A percentile compares a stretch with the other conserved stretches of the same genome.
Conservation (phyloP, 2,888 invertebrate genomes). For the Epicampocera succincta region DNA sequence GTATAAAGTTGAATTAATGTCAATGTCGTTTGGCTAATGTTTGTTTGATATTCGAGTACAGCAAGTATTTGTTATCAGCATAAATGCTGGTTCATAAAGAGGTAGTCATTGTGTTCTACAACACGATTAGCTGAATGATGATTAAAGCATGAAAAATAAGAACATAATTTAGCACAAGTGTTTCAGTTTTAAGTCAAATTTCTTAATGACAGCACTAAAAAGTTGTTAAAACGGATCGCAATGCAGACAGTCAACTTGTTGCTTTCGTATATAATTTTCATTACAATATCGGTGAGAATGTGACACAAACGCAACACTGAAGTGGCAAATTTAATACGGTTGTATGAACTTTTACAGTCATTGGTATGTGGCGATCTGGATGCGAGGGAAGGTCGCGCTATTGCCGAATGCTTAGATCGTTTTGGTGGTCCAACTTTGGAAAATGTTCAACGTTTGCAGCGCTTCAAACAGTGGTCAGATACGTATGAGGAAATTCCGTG, state of each 20-base stretch:
- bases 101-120: background rate
- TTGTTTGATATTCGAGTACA: background rate
- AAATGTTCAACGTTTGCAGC: slow-evolving; percentile 73
- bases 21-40: slow-evolving; percentile 22
- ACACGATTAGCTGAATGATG: slow-evolving; percentile 44
- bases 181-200: slow-evolving; percentile 48
- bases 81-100: slow-evolving; percentile 25
- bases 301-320: background rate
- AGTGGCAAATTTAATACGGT: slow-evolving; percentile 3
- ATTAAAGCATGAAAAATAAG: slow-evolving; percentile 5
- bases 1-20: slow-evolving; percentile 33
- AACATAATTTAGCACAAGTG: slow-evolving; percentile 22
- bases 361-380: slow-evolving; percentile 31
- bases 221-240: slow-evolving; percentile 11
- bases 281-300: slow-evolving; percentile 51
- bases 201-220: slow-evolving; percentile 41
- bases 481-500: slow-evolving; percentile 77
- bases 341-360: slow-evolving; percentile 41
- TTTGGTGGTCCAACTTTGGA: slow-evolving; percentile 74
- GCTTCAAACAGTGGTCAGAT: slow-evolving; percentile 76
- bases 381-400: slow-evolving; percentile 69
- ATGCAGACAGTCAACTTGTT: slow-evolving; percentile 36
- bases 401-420: slow-evolving; percentile 73
- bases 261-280: background rate
- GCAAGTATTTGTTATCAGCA: slow-evolving; percentile 47